Evolutionary conservation across 1,140 invertebrate genomes (phyloP).

Genomic region (Hypothenemus hampei): DNA sequence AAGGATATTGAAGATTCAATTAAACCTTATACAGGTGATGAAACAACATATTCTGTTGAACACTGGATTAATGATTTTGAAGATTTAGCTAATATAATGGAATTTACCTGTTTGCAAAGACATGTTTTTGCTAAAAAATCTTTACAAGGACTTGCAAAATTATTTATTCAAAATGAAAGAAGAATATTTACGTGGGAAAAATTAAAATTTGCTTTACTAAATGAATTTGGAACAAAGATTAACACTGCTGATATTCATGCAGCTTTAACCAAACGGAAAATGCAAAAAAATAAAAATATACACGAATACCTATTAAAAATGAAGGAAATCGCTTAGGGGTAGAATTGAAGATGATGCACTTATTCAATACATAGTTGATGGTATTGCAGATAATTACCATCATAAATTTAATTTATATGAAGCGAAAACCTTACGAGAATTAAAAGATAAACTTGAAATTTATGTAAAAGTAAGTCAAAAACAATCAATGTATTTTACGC

Average conservation of each 20-base stretch:
- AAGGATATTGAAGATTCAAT: conserved; percentile 31
- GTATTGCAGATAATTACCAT: conserved; percentile 15
- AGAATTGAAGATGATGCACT: conserved; percentile 33
- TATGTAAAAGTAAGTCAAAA: too few relatives aligned
- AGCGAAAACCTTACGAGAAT: conserved; percentile 15
- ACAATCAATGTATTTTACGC: too few relatives aligned
- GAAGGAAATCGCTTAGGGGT: conserved; percentile 36
- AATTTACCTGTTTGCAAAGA: conserved; percentile 1
- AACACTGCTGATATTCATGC: conserved; percentile 30
- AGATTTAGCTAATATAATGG: conserved; percentile 36
- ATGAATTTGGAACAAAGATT: conserved; percentile 29
- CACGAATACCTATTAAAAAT: conserved; percentile 42
- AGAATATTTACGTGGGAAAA: conserved; percentile 29
- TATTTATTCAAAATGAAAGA: conserved; percentile 36
- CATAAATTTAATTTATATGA: conserved; percentile 25
- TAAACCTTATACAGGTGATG: conserved; percentile 27
- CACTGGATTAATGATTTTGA: conserved; percentile 38
- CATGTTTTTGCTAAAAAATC: conserved; percentile 34
- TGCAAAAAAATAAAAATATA: conserved; percentile 31
- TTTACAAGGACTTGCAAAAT: conserved; percentile 32
- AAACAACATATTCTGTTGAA: conserved; percentile 30
- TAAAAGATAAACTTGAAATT: conserved; percentile 23
- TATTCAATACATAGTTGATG: conserved; percentile 30
- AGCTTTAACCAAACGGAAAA: conserved; percentile 28
- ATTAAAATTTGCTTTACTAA: conserved; percentile 26